These are phyloP conservation scores for Misgurnus anguillicaudatus DNA, from an alignment of 2,113 vertebrate species.

Conservation along the genomic window DNA sequence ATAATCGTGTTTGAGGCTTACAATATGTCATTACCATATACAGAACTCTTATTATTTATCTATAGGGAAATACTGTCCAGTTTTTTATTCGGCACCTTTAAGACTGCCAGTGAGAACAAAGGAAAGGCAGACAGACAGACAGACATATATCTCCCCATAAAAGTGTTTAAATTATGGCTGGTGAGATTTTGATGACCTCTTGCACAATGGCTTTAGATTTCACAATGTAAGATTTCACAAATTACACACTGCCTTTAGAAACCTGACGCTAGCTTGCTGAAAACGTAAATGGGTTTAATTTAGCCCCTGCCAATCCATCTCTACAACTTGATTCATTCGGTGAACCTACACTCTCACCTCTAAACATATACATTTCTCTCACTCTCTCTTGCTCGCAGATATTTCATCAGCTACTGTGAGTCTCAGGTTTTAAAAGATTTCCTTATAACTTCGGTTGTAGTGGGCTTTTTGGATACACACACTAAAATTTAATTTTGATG, in stretches of 20 bases:
- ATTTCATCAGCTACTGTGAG: constrained; percentile 18
- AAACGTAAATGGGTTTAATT: constrained; percentile 36
- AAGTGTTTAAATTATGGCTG: constrained; percentile 8
- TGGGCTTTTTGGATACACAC: too few species aligned
- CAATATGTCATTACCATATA: too few species aligned
- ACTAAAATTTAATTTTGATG: not conserved
- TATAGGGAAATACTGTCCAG: too few species aligned
- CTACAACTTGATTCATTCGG: constrained; percentile 14
- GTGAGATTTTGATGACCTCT: constrained; percentile 14
- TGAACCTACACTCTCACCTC: constrained; percentile 6
- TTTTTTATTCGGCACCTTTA: not conserved
- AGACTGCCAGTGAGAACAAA: not conserved
- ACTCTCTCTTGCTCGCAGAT: not conserved
- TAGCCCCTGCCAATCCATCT: constrained; percentile 10
- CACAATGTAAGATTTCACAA: constrained; percentile 1
- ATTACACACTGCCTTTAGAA: constrained; percentile 9
- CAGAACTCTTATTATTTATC: too few species aligned
- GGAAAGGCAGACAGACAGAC: not conserved
- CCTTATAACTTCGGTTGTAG: not conserved
- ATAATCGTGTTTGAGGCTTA: too few species aligned
- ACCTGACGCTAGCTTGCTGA: not conserved
- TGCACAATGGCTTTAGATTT: constrained; percentile 13
- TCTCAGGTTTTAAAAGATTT: not conserved
- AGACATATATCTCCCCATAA: not conserved
- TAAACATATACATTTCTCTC: constrained; percentile 1